Base-by-base conservation (phyloP, 1,140 invertebrate species). In the Drosophila repletoides region DNA sequence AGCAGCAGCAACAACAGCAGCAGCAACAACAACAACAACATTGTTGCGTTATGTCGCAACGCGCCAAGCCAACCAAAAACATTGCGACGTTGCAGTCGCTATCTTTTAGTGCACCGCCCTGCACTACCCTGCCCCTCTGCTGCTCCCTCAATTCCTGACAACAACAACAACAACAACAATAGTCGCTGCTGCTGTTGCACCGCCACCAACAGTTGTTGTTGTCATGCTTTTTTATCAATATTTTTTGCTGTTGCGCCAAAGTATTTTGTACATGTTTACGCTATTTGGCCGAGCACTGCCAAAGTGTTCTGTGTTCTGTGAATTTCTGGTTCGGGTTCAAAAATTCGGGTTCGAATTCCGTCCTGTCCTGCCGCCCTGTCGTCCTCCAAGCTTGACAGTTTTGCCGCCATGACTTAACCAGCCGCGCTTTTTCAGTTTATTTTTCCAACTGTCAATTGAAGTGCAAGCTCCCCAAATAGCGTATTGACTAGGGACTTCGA, bases 211-310 rank as follows among this genome's bases (percentile, higher is more conserved):
- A 19, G 28, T 45, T 71, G 66, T 76, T 53, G 19, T 36, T 46
- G 29, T 29, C 31, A 34, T 45, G 17, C 21, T 24, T 58, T 56
- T 56, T 31, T 56, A 63, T 64, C 64, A 76, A 83, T 83, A 48
- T 63, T 55, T 59, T 51, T 52, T 41, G 55, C 61, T 53, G 24
- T 36, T 40, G 66, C 68, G 59, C 59, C 79, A 83, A 83, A 73
- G 79, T 83, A 83, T 83, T 83, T 83, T 83, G 79, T 84, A 84
- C 79, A 83, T 84, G 79, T 83, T 84, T 83, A 83, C 69, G 79
- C 73, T 79, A 83, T 77, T 73, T 74, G 69, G 55, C 38, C 74
- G 15, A 63, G 21, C 19, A 22, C 43, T 17, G 24, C n/a, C 34
- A 41, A 49, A 51, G 43, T 40, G 24, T 51, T n/a, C 51, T 5